Evolutionary conservation across 2,888 invertebrate species (phyloP), one percentile per base, ranked within the genome.

Genomic region (Opisthograptis luteolata): DNA sequence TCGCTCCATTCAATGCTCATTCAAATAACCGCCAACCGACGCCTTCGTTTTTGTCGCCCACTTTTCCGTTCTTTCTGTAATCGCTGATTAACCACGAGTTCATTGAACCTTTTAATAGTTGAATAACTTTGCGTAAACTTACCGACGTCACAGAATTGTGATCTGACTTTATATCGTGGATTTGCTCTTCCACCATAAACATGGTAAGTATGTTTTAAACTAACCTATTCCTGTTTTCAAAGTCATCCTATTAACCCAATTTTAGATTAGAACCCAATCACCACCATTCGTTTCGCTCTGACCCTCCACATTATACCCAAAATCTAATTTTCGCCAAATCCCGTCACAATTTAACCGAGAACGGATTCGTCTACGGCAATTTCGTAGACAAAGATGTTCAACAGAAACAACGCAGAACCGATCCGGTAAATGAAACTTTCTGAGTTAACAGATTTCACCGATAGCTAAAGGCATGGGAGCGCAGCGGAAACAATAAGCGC

Each of bases 351-450:
- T 79, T 75, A 39, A 55, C 55, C 53, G 58, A 60, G 68, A 72
- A 73, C 69, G 70, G 69, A 78, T 76, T 77, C 68, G 55, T 64
- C 57, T 68, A 82, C 74, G 80, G 72, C 77, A 79, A 84, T 87
- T 79, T 64, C 9, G 64, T 59, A 75, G 76, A 90, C 87, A 88
- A 88, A 89, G 89, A 88, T 88, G 87, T 90, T 79, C 78, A 68
- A 67, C 68, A 74, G 77, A 84, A 86, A 88, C 87, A 86, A 89
- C 78, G 87, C 81, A 81, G 81, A 86, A 85, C 87, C 59, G 70
- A 88, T 87, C 80, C 66, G 61, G 68, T 47, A 56, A 83, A 83
- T 80, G 68, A 80, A 74, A 80, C 83, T 61, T 84, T 71, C 79
- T 49, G 76, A 77, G 73, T 78, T 80, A 79, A 81, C 76, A 79